Evolutionary conservation across 2,888 invertebrate genomes (phyloP), one percentile per base, ranked within the genome.

Genomic region (Petrolisthes cinctipes): DNA sequence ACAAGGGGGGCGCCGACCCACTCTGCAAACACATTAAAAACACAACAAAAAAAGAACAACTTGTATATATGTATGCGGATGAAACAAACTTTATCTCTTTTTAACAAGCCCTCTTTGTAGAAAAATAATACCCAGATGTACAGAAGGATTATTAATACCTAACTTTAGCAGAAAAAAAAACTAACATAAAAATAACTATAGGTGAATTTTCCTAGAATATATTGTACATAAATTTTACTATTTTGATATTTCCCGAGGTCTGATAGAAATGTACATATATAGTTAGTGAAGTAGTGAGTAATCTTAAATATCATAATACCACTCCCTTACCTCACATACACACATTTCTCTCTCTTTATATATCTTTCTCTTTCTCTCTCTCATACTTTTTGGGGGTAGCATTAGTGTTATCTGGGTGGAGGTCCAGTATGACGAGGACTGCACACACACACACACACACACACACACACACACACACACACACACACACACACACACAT

Each of bases 141-240:
- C n/a, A 71, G 20, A 71, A n/a, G 6, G 20, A 71, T n/a, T n/a
- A 71, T 61, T 61, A 71, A 71, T 71, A 71, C 7, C 37, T 37
- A 37, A 37, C 37, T 37, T 37, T 37, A 37, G 37, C 37, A 37
- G 37, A n/a, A 71, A 14, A n/a, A 71, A 71, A n/a, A 71, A 71
- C 20, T n/a, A 71, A 17, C 14, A 71, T 71, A 71, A 20, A 71
- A 14, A n/a, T 71, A 11, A n/a, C 71, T 79, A 79, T 17, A 79
- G 79, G n/a, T 23, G 23, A 23, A 51, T 37, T 82, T 66, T 23
- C 11, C 23, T 82, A 82, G 81, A 82, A 66, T 37, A 83, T 83
- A 83, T 75, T 83, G 83, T 83, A 83, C 37, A 83, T 83, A 83
- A 57, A 83, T 57, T 83, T 83, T 71, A 83, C 75, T 83, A 83